Evolutionary conservation across 1,140 invertebrate genomes (phyloP).

Genomic region (Polyergus mexicanus): DNA sequence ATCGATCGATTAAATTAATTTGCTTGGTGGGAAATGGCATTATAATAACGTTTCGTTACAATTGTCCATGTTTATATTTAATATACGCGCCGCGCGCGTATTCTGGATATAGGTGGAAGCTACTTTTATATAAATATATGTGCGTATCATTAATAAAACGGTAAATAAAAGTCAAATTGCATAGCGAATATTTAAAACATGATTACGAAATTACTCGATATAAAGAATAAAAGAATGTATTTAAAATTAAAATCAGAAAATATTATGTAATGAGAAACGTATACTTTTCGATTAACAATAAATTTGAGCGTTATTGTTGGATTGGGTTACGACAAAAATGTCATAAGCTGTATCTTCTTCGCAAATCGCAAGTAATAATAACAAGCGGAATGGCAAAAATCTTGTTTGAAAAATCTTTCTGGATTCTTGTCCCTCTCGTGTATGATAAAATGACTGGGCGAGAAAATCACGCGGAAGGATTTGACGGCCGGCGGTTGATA

Average conservation of each 20-base stretch:
- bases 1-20: constrained; percentile 59
- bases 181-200: neutral
- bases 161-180: constrained; percentile 2
- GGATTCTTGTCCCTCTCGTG: neutral
- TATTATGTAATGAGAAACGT: neutral
- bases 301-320: neutral
- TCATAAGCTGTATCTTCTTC: neutral
- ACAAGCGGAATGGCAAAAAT: neutral
- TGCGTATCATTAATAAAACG: constrained; percentile 14
- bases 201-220: neutral
- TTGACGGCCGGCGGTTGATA: constrained; percentile 64
- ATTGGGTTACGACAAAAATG: neutral
- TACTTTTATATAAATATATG: neutral
- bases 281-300: neutral
- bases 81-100: neutral
- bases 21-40: neutral
- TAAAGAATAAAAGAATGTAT: constrained; percentile 21
- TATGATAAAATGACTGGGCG: no score
- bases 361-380: neutral
- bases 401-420: neutral
- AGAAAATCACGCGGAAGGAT: constrained; percentile 69
- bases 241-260: neutral
- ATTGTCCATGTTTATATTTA: constrained; percentile 4
- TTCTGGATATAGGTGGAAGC: constrained; percentile 2
- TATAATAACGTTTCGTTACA: constrained; percentile 27